A percentile compares a stretch with the other conserved stretches of the same genome.
Conservation (phyloP, 2,797 vertebrate species). For the Coendou prehensilis region DNA sequence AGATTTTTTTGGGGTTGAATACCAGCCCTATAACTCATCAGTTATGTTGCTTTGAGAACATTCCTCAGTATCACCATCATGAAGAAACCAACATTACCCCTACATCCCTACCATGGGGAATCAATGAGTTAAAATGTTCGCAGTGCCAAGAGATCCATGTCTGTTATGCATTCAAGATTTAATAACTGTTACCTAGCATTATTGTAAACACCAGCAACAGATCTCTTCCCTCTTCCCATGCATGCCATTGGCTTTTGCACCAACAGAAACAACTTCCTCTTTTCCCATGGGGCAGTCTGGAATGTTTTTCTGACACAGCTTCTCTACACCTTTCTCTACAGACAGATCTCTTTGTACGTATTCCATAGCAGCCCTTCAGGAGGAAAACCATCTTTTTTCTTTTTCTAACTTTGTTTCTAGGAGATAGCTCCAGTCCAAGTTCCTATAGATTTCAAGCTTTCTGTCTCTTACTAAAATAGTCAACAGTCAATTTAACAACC, state of each 20-base stretch:
- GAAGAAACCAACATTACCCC: not conserved
- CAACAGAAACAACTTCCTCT: not conserved
- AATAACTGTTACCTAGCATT: not conserved
- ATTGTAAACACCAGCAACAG: not conserved
- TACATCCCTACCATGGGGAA: not conserved
- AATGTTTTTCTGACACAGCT: not conserved
- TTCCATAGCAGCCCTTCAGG: not conserved
- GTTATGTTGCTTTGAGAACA: not conserved
- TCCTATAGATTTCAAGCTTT: not conserved
- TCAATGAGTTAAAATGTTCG: not conserved
- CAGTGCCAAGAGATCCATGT: not conserved
- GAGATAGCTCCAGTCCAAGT: not conserved
- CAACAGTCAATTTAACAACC: constrained; percentile 8
- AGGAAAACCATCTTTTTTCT: not conserved
- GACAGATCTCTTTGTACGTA: not conserved
- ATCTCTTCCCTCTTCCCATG: not conserved
- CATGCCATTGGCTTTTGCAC: not conserved
- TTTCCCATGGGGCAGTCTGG: not conserved
- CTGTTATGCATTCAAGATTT: not conserved
- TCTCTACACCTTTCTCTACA: not conserved
- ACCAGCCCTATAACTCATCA: not conserved
- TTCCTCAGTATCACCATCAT: not conserved
- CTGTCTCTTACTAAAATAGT: constrained; percentile 38
- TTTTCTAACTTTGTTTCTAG: not conserved
- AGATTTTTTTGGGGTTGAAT: constrained; percentile 5